These are phyloP conservation scores for Acanthurus leucopareius DNA, from an alignment of 2,797 vertebrate genomes.

Conservation along the genomic window DNA sequence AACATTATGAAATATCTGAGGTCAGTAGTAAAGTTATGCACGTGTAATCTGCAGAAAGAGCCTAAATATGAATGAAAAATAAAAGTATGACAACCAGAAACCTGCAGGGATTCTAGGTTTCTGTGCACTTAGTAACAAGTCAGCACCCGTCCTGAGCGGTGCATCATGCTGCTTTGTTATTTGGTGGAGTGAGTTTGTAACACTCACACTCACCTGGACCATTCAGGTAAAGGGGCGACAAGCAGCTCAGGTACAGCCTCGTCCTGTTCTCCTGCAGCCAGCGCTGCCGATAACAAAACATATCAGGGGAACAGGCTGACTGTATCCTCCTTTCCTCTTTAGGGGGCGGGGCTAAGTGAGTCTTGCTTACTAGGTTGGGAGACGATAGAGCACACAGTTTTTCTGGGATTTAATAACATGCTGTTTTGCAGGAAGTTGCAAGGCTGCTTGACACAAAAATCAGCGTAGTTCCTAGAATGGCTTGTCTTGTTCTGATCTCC, in stretches of 20 bases:
- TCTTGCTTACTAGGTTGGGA: slow-evolving; percentile 72
- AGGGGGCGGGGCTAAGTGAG: slow-evolving; percentile 70
- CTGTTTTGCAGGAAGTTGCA: slow-evolving; percentile 27
- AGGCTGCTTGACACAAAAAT: background rate
- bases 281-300: slow-evolving; percentile 84
- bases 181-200: slow-evolving; percentile 68
- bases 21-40: background rate
- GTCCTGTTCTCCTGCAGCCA: slow-evolving; percentile 87
- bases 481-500: background rate
- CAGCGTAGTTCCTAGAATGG: background rate
- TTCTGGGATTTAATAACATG: slow-evolving; percentile 54
- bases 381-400: slow-evolving; percentile 70
- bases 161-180: slow-evolving; percentile 33
- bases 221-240: slow-evolving; percentile 81
- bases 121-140: slow-evolving; percentile 15
- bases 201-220: slow-evolving; percentile 84
- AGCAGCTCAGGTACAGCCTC: slow-evolving; percentile 87
- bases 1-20: too few relatives aligned
- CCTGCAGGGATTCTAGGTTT: slow-evolving; percentile 3
- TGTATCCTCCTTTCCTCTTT: slow-evolving; percentile 77
- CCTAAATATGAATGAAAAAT: background rate
- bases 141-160: slow-evolving; percentile 22
- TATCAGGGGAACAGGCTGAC: slow-evolving; percentile 79
- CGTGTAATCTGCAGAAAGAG: background rate
- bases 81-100: background rate